phyloP scores from a whole-genome alignment of 2,113 vertebrate genomes.

The Hypomesus transpacificus region DNA sequence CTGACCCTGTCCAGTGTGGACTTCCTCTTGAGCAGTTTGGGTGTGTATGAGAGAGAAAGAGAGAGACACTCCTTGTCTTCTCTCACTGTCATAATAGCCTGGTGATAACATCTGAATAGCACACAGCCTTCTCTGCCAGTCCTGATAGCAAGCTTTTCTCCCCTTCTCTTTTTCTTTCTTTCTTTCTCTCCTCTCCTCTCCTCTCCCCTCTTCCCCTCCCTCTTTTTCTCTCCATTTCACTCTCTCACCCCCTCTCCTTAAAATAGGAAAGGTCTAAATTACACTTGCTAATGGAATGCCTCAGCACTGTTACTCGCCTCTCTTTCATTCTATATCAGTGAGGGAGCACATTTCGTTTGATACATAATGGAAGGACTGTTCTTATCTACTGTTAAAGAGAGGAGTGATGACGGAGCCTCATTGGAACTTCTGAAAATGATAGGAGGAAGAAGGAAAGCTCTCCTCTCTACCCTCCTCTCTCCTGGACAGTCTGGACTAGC shows the following conservation, averaged over 20 bases:
- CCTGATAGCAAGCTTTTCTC: no score
- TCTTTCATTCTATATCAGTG: constrained; percentile 40
- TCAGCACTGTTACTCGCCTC: constrained; percentile 27
- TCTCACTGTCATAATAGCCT: constrained; percentile 41
- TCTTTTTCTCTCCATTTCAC: constrained; percentile 26
- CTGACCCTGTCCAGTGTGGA: not conserved
- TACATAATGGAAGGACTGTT: constrained; percentile 52
- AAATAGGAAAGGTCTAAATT: constrained; percentile 70
- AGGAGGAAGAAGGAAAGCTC: constrained; percentile 1
- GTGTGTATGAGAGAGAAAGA: not conserved
- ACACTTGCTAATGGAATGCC: constrained; percentile 67
- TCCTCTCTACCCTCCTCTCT: constrained; percentile 5
- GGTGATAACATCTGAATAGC: constrained; percentile 43
- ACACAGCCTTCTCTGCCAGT: constrained; percentile 27
- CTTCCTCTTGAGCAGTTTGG: not conserved
- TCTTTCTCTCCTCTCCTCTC: not conserved
- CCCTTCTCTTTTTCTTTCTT: no score
- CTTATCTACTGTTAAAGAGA: constrained; percentile 41
- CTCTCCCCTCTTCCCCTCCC: constrained; percentile 1
- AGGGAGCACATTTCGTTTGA: constrained; percentile 53
- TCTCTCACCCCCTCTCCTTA: constrained; percentile 15
- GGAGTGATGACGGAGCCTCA: constrained; percentile 10
- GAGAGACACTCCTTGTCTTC: constrained; percentile 15
- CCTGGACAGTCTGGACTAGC: no score
- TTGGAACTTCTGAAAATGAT: constrained; percentile 4